Evolutionary conservation across 2,888 invertebrate species (phyloP).

Genomic region (Thymelicus sylvestris): DNA sequence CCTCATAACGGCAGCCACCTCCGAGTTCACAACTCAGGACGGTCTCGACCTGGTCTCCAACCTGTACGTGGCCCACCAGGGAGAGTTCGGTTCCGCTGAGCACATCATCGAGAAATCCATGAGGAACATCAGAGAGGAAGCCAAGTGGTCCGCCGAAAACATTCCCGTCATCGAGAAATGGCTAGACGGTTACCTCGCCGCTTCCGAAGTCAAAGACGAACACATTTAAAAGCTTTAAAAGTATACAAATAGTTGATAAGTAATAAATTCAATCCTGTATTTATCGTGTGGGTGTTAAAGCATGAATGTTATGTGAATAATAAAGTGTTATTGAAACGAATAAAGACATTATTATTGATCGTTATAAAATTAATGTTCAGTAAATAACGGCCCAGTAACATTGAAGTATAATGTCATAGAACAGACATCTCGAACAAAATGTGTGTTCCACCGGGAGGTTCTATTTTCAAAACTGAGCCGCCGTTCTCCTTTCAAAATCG

Average conservation of each 20-base stretch:
- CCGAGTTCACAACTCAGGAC: constrained; percentile 90
- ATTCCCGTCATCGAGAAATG: constrained; percentile 90
- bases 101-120: constrained; percentile 90
- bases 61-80: constrained; percentile 86
- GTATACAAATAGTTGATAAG: background rate
- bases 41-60: constrained; percentile 89
- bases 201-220: constrained; percentile 38
- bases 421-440: too few relatives aligned
- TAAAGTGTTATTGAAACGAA: too few relatives aligned
- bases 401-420: too few relatives aligned
- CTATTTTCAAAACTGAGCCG: too few relatives aligned
- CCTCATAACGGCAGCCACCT: constrained; percentile 89
- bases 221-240: constrained; percentile 16
- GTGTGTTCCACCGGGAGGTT: too few relatives aligned
- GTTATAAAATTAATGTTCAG: too few relatives aligned
- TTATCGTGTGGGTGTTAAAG: too few relatives aligned
- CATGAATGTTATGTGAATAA: too few relatives aligned
- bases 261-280: too few relatives aligned
- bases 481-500: too few relatives aligned
- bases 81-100: constrained; percentile 89
- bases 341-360: too few relatives aligned
- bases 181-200: constrained; percentile 81
- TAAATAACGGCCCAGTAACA: too few relatives aligned
- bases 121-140: constrained; percentile 89
- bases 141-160: constrained; percentile 91